Evolutionary conservation across 2,888 invertebrate species (phyloP), one percentile per base, ranked within the genome.

Genomic region (Labia minor): DNA sequence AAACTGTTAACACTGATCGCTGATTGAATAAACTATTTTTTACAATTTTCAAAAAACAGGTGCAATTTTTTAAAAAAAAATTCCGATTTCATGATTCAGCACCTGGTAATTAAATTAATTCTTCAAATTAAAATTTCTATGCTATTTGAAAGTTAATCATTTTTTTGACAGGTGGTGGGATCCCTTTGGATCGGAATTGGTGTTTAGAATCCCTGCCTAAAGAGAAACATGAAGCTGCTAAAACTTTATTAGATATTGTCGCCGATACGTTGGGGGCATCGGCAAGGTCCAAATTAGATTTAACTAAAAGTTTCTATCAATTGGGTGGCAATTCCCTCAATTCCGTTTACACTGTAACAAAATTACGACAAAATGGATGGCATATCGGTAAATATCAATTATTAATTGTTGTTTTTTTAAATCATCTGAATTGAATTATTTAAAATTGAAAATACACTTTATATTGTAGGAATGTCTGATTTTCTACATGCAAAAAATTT

Each of bases 311-410:
- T 72, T 93, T 92, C 77, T 93, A 89, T 75, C 87, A 90, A 72
- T 80, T 93, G 61, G 93, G 93, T 1, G 93, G 93, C 11, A 92
- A 92, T 74, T 92, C 92, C 0, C 80, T 93, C 19, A 93, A 93
- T 75, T 91, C 92, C 0, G 88, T 93, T 68, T 87, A 84, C 71
- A 91, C 91, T 0, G 90, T 93, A 4, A 88, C 89, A 0, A 82
- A 84, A 73, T 76, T 94, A 64, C 81, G 86, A 63, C 89, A 92
- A 67, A 85, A 85, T 73, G 91, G 91, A 11, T 92, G 88, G 74
- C 82, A 82, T 71, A 89, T 93, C 71, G 85, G 91, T 83, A 76
- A 80, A 74, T 69, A 62, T 61, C 61, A 64, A 33, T 26, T 19
- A 21, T 49, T 20, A n/a, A n/a, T 18, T 21, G 11, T 11, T 19